Evolutionary conservation across 2,797 vertebrate species (phyloP), one percentile per base, ranked within the genome.

Genomic region (Falco berigora): DNA sequence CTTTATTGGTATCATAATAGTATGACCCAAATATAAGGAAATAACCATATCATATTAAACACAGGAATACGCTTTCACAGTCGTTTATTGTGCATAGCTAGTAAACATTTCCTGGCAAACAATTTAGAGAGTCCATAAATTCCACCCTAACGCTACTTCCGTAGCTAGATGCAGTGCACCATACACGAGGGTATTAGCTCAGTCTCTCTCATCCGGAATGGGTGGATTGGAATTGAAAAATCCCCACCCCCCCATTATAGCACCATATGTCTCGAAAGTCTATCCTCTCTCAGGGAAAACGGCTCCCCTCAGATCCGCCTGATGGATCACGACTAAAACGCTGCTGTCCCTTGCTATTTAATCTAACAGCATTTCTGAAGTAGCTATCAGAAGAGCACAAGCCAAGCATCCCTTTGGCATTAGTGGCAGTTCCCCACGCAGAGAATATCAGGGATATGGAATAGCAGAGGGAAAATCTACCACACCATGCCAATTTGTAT

Each of bases 41-140:
- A 95, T 86, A 96, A 63, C 44, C 58, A 9, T 95, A 94, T 83
- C 87, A 15, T 89, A 96, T 96, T 95, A 96, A 97, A 96, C 81
- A 74, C 90, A 97, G 88, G 88, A 93, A 95, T 94, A 96, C 1
- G 63, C 93, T 97, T 97, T 94, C 90, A 80, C 93, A 96, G 92
- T 92, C 92, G 3, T 97, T 97, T 97, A 97, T 96, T 97, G 96
- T 96, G 93, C 96, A 96, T 96, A 96, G 94, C 94, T 93, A 97
- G 97, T 96, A 97, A 97, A 97, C 94, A 95, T 97, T 97, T 97
- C 97, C 97, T 97, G 97, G 96, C 97, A 97, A 97, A 97, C 97
- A 97, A 97, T 97, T 96, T 95, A 94, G 95, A 95, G 96, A 92
- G 90, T 96, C 95, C 96, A 97, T 97, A 97, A 97, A 97, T 97